Base-by-base conservation (phyloP, 2,113 vertebrate species). In the Sapayoa aenigma region DNA sequence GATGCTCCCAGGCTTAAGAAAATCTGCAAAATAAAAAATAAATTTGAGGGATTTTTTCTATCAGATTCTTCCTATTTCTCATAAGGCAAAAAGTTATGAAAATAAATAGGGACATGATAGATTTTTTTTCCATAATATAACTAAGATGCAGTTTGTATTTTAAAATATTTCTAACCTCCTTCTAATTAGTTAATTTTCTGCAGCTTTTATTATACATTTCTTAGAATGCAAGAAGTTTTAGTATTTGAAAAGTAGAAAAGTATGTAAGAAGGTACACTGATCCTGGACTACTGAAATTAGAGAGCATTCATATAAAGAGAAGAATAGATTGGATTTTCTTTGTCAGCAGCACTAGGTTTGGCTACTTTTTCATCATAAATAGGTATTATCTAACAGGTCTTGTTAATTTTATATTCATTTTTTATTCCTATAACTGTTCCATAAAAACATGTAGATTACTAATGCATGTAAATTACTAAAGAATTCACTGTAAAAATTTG, bases 91-190 rank as follows among this genome's bases (percentile, higher is more conserved):
- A 86, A 30, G 6, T 33, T 56, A 13, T 12, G 33, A 63, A 84
- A 67, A 37, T 30, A 12, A 9, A 33, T 12, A 10, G 12, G 27
- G 12, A 39, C 4, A 18, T 5, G 2, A 41, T 1, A 4, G 11
- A 75, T 18, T 31, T 37, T 12, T 78, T 71, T 68, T 35, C 4
- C 5, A 12, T 39, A 50, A 41, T 9, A 35, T 27, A 72, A 56
- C 73, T 62, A 66, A 37, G 0, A 0, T 62, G 4, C 4, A 42
- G 0, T 1, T 60, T 56, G 3, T 50, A 20, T 74, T 79, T 60
- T 33, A 47, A 11, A 18, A 1, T 56, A 67, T 89, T 81, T 56
- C 12, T 65, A 68, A 55, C 22, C 12, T 84, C 28, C 19, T 53
- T 58, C 14, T 46, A 47, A 50, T 42, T 66, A 52, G 16, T 15